Base-by-base conservation (phyloP, 2,888 invertebrate species). In the Nezara viridula region DNA sequence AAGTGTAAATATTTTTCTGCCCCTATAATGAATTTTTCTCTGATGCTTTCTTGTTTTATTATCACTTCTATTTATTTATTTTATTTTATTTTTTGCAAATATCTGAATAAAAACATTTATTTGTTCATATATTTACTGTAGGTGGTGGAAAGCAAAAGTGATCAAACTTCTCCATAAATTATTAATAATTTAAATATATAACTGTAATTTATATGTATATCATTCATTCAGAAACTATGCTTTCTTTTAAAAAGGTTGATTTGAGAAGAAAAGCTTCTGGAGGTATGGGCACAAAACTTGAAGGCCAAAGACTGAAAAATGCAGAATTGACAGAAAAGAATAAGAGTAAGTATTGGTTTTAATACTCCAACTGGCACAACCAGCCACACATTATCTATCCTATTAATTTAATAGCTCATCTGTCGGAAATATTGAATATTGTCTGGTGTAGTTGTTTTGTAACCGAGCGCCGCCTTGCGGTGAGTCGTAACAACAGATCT, bases 301-400 rank as follows among this genome's bases (percentile, higher is more conserved):
- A 86, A 40, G 40, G 24, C 21, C 55, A 66, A 66, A 52, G 86
- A 60, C 24, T 60, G 16, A 86, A 60, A 44, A 86, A 86, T 44
- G 49, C 86, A 24, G 86, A 86, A 55, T 55, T 86, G 10, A 52
- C 32, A 37, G 50, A 52, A 50, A 86, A 86, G n/a, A 86, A 86
- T 40, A 86, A 86, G 55, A 40, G 86, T 86, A 86, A 44, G 73
- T 60, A 3, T 49, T 49, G 16, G 49, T n/a, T 55, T 10, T 55
- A 9, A 55, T 5, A 9, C 7, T 55, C n/a, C 12, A 12, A 9
- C 5, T 10, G n/a, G n/a, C 1, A 55, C 55, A 55, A n/a, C n/a
- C n/a, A 55, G 3, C 55, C 52, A 19, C 10, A n/a, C 3, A 5
- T 55, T 55, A n/a, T 2, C n/a, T n/a, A 9, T n/a, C n/a, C 55